These are phyloP conservation scores for Bolborhynchus lineola DNA, from an alignment of 2,113 vertebrate genomes.

Conservation along the genomic window DNA sequence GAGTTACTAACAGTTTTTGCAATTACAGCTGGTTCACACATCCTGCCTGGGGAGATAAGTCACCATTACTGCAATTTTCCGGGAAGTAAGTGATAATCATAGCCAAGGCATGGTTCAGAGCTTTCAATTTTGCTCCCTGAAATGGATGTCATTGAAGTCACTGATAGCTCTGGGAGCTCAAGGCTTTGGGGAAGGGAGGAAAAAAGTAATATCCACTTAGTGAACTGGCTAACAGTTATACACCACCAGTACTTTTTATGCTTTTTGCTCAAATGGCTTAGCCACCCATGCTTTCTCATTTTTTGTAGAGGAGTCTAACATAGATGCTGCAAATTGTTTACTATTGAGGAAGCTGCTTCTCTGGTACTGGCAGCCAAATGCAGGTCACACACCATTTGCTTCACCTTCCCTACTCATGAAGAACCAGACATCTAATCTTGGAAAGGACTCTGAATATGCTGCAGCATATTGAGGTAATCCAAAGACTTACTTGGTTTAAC, in stretches of 20 bases:
- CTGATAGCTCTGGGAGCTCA: not conserved
- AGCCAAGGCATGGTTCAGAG: not conserved
- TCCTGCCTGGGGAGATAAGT: not conserved
- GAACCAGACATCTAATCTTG: not conserved
- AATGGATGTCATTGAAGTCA: not conserved
- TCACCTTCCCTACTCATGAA: not conserved
- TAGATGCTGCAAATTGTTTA: not conserved
- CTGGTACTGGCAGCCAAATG: not conserved
- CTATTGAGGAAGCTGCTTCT: not conserved
- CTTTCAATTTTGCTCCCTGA: not conserved
- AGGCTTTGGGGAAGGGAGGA: not conserved
- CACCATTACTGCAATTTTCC: not conserved
- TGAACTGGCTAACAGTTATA: not conserved
- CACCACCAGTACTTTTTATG: not conserved
- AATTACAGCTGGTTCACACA: not conserved
- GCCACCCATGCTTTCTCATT: accelerated
- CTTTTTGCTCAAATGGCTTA: not conserved
- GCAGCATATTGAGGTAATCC: not conserved
- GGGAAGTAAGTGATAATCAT: not conserved
- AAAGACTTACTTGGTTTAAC: not conserved
- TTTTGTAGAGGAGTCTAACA: not conserved
- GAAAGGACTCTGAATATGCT: not conserved
- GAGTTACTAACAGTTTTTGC: not conserved
- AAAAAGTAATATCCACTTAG: not conserved
- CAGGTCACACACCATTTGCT: not conserved